Evolutionary conservation across 2,888 invertebrate species (phyloP).

Genomic region (Hirtodrosophila cameraria): DNA sequence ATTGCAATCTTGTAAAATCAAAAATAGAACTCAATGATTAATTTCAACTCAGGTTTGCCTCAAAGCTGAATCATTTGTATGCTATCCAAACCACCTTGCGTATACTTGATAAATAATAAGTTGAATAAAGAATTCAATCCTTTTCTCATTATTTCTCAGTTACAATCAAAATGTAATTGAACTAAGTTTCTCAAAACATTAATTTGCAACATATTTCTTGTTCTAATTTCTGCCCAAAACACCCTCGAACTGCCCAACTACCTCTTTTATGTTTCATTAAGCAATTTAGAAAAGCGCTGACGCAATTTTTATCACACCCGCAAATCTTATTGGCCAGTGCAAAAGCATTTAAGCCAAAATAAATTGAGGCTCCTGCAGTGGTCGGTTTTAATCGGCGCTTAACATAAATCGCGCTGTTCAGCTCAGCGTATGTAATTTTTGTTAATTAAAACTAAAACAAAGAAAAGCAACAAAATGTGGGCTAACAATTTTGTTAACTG

Average conservation of each 20-base stretch:
- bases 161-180: too few relatives aligned
- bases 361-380: constrained; percentile 41
- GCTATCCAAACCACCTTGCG: too few relatives aligned
- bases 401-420: constrained; percentile 67
- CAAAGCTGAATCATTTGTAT: too few relatives aligned
- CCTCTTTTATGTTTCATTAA: background rate
- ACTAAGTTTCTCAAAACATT: too few relatives aligned
- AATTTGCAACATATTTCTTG: background rate
- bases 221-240: background rate
- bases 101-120: too few relatives aligned
- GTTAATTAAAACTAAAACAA: constrained; percentile 58
- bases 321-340: constrained; percentile 30
- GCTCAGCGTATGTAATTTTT: constrained; percentile 65
- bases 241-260: background rate
- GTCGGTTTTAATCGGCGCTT: constrained; percentile 66
- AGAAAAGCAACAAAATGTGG: constrained; percentile 39
- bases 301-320: constrained; percentile 54
- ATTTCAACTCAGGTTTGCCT: too few relatives aligned
- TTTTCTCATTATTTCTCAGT: too few relatives aligned
- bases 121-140: too few relatives aligned
- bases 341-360: constrained; percentile 61
- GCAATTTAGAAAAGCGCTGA: constrained; percentile 42
- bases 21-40: too few relatives aligned
- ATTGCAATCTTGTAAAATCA: too few relatives aligned
- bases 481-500: constrained; percentile 31